Evolutionary conservation across 2,113 vertebrate genomes (phyloP).

Genomic region (Myxocyprinus asiaticus): DNA sequence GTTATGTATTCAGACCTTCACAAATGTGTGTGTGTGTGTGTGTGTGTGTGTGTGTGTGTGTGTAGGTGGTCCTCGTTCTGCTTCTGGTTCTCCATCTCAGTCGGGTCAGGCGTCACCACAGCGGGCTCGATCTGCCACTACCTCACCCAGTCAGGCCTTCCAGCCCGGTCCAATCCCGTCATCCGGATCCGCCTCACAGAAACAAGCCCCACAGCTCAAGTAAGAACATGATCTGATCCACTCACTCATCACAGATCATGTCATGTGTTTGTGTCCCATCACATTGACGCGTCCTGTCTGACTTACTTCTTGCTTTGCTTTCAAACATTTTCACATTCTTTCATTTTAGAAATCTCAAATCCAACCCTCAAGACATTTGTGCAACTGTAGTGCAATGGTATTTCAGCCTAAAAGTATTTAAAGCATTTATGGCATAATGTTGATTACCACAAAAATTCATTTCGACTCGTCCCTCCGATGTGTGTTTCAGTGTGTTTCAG

Average conservation of each 20-base stretch:
- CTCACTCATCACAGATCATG: not conserved
- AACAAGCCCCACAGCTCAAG: conserved; percentile 88
- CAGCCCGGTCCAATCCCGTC: conserved; percentile 80
- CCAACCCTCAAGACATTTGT: too few species aligned
- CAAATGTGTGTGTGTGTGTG: conserved; percentile 49
- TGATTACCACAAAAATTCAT: too few species aligned
- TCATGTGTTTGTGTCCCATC: not conserved
- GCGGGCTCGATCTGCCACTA: conserved; percentile 82
- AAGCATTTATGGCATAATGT: too few species aligned
- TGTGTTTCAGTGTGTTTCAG: too few species aligned
- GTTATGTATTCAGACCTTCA: too few species aligned
- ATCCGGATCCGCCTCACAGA: conserved; percentile 75
- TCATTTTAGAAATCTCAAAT: too few species aligned
- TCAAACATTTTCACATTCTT: too few species aligned
- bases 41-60: conserved; percentile 61
- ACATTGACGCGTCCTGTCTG: too few species aligned
- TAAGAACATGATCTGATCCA: conserved; percentile 64
- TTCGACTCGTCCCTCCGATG: too few species aligned
- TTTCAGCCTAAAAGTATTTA: too few species aligned
- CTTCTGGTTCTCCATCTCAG: conserved; percentile 80
- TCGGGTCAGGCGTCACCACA: conserved; percentile 91
- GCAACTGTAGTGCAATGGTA: too few species aligned
- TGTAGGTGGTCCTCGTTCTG: conserved; percentile 83
- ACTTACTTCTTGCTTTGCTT: too few species aligned
- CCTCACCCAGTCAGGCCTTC: conserved; percentile 87